Evolutionary conservation across 2,888 invertebrate species (phyloP), one percentile per base, ranked within the genome.

Genomic region (Tholera decimalis): DNA sequence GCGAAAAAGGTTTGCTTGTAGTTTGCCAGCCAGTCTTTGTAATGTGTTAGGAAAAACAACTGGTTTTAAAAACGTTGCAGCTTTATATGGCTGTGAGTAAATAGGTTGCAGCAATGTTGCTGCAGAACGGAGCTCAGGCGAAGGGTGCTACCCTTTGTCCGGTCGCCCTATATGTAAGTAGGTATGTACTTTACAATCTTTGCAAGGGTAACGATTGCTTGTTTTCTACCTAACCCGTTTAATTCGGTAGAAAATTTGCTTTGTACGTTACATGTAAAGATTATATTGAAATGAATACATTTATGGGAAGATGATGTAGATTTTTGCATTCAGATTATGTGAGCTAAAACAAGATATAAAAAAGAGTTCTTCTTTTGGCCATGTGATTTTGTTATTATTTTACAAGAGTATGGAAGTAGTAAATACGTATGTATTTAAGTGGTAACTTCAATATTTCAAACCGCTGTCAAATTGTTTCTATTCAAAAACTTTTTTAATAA

Each of bases 61-160:
- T 22, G 65, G 80, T 79, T 80, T 78, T 62, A 39, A 68, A 69
- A 71, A 67, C 61, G 72, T 62, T 77, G 82, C 73, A 78, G 50
- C 60, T 79, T 57, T 77, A 83, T 70, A 58, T 66, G 46, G 54
- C n/a, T 73, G 20, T 51, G 47, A 65, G 87, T 89, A 88, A 79
- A 88, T 90, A 88, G 50, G 56, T 83, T 91, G 91, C 91, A 91
- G 83, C 84, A 77, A 69, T 80, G 76, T 83, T 82, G 82, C 81
- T 93, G 93, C 93, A 93, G 83, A 86, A 85, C 77, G 68, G 90
- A 93, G 92, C 93, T 93, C 89, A 73, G 11, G 85, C 87, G 79
- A 89, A 89, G 93, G 93, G 92, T 88, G 77, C 73, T 82, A 89
- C 92, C 93, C 93, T 90, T 88, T 87, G 81, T 77, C 33, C 69